phyloP scores from a whole-genome alignment of 2,888 invertebrate species.

The Spilarctia lutea region DNA sequence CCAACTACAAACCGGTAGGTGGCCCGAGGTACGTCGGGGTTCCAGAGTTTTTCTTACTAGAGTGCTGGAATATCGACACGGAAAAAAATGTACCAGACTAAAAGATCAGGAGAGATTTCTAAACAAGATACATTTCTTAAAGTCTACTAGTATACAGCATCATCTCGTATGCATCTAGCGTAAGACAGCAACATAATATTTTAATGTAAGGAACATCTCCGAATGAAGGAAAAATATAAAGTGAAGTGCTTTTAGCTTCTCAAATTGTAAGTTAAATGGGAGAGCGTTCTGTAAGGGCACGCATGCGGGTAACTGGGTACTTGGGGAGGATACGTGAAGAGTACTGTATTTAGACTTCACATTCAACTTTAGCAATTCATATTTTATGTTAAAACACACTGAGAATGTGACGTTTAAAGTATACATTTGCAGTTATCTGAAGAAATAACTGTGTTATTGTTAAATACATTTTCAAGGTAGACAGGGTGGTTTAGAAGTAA shows the following conservation, averaged over 20 bases:
- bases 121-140: background rate
- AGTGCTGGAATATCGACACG: too few species aligned
- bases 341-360: background rate
- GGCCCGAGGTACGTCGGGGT: too few species aligned
- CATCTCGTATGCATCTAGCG: slow-evolving; percentile 9
- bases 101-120: background rate
- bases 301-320: background rate
- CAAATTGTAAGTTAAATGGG: slow-evolving; percentile 15
- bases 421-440: background rate
- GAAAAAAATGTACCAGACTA: background rate
- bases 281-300: background rate
- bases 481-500: too few species aligned
- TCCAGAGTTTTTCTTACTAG: too few species aligned
- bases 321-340: background rate
- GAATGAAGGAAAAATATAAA: slow-evolving; percentile 11
- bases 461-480: background rate
- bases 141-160: background rate
- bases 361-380: slow-evolving; percentile 1
- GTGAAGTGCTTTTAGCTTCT: slow-evolving; percentile 8
- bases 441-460: background rate
- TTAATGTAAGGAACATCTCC: slow-evolving; percentile 12
- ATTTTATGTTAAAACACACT: background rate
- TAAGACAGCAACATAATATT: slow-evolving; percentile 9
- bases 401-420: background rate
- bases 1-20: too few species aligned